These are phyloP conservation scores for Microplitis manilae DNA, from an alignment of 2,888 invertebrate genomes.

Conservation along the genomic window DNA sequence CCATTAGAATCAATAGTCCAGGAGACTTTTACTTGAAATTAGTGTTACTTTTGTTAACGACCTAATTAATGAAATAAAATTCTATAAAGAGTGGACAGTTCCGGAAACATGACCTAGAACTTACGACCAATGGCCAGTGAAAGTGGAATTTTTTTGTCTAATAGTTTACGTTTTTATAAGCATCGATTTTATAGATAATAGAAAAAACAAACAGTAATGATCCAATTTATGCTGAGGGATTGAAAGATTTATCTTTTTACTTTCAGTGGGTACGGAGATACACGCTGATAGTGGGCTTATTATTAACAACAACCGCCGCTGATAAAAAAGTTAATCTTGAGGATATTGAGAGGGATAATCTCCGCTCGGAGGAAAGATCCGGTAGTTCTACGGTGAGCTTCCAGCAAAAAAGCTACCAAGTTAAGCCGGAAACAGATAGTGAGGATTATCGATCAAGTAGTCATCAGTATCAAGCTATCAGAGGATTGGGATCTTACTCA, in stretches of 20 bases:
- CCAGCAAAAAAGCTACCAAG: constrained; percentile 55
- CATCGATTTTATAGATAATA: neutral
- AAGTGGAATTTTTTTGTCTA: constrained; percentile 58
- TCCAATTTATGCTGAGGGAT: neutral
- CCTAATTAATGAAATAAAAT: constrained; percentile 34
- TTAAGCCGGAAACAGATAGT: constrained; percentile 53
- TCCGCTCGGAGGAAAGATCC: constrained; percentile 75
- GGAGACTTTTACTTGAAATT: neutral
- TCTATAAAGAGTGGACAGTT: constrained; percentile 65
- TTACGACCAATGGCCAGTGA: constrained; percentile 58
- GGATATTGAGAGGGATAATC: constrained; percentile 83
- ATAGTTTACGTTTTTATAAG: neutral
- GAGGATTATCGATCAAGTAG: constrained; percentile 48
- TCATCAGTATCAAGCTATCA: constrained; percentile 46
- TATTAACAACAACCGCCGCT: constrained; percentile 64
- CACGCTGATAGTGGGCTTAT: constrained; percentile 52
- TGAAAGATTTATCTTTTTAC: neutral
- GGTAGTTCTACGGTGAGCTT: constrained; percentile 43
- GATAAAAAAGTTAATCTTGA: constrained; percentile 81
- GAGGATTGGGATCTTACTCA: constrained; percentile 44
- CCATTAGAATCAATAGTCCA: neutral
- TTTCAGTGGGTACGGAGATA: constrained; percentile 57
- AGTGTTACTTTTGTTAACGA: constrained; percentile 22
- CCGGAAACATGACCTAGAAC: constrained; percentile 68
- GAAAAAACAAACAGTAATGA: neutral